phyloP scores from a whole-genome alignment of 2,113 vertebrate species.

The Girardinichthys multiradiatus region DNA sequence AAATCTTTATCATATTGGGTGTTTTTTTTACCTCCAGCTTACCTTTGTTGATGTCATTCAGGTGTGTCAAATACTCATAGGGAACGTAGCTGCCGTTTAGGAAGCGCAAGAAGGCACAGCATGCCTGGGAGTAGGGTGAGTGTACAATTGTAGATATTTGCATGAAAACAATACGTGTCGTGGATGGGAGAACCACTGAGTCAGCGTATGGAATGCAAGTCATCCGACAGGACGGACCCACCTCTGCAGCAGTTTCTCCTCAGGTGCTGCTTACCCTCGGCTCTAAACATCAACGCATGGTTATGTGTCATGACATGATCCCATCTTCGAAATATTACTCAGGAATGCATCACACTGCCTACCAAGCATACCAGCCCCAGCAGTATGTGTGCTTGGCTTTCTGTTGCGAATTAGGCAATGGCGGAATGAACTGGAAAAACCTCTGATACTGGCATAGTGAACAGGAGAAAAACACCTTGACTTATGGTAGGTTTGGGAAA shows the following conservation, averaged over 20 bases:
- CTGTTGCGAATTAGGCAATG: constrained; percentile 16
- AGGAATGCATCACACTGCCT: constrained; percentile 45
- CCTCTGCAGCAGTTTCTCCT: constrained; percentile 11
- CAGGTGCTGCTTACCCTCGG: constrained; percentile 17
- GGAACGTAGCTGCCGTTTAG: constrained; percentile 5
- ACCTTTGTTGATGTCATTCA: constrained; percentile 44
- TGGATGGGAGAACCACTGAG: constrained; percentile 41
- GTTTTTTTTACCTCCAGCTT: constrained; percentile 4
- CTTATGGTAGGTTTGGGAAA: too few relatives aligned
- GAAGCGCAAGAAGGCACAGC: constrained; percentile 27
- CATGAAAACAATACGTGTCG: constrained; percentile 13
- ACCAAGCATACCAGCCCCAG: constrained; percentile 35
- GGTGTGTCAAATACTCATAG: constrained; percentile 41
- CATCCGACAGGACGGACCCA: constrained; percentile 24
- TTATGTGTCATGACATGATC: constrained; percentile 56
- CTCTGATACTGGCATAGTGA: background rate
- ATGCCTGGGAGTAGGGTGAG: constrained; percentile 40
- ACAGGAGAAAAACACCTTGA: background rate
- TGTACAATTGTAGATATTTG: constrained; percentile 7
- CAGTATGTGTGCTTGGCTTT: constrained; percentile 19
- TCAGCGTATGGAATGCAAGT: constrained; percentile 38
- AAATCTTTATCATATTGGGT: constrained; percentile 8
- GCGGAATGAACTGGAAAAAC: constrained; percentile 11
- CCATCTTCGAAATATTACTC: constrained; percentile 48
- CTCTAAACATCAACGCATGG: constrained; percentile 48